Conservation (phyloP, 2,113 vertebrate species). For the Brienomyrus longianalis region DNA sequence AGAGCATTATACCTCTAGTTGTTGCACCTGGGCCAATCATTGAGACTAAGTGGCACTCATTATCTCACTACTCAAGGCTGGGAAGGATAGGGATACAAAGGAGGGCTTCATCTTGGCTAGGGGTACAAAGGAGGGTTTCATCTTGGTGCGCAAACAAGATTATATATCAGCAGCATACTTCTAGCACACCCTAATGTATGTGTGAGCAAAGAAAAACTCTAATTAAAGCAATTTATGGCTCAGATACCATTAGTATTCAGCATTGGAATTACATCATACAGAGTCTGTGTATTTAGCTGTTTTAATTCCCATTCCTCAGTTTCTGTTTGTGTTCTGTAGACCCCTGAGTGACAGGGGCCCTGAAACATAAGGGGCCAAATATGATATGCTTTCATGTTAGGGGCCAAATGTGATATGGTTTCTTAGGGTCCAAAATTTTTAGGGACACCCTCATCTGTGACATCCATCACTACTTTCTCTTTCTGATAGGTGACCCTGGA, state of each 20-base stretch:
- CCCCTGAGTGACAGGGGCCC: not conserved
- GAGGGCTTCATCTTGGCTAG: too few species aligned
- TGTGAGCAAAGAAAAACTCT: not conserved
- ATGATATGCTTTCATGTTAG: not conserved
- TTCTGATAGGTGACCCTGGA: conserved; percentile 72
- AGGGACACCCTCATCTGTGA: not conserved
- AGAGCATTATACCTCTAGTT: not conserved
- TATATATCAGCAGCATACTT: not conserved
- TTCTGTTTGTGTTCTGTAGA: not conserved
- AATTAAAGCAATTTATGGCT: not conserved
- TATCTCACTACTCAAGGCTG: not conserved
- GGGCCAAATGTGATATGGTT: not conserved
- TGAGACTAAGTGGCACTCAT: too few species aligned
- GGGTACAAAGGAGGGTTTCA: too few species aligned
- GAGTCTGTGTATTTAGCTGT: not conserved
- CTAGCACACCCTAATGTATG: not conserved
- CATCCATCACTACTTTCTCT: not conserved
- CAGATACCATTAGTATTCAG: not conserved
- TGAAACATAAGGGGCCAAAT: not conserved
- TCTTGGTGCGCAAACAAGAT: not conserved
- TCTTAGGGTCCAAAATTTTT: not conserved
- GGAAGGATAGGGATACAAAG: not conserved
- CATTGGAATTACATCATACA: not conserved
- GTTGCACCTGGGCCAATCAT: not conserved
- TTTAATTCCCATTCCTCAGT: not conserved